Evolutionary conservation across 2,888 invertebrate genomes (phyloP).

Genomic region (Agapostemon virescens): DNA sequence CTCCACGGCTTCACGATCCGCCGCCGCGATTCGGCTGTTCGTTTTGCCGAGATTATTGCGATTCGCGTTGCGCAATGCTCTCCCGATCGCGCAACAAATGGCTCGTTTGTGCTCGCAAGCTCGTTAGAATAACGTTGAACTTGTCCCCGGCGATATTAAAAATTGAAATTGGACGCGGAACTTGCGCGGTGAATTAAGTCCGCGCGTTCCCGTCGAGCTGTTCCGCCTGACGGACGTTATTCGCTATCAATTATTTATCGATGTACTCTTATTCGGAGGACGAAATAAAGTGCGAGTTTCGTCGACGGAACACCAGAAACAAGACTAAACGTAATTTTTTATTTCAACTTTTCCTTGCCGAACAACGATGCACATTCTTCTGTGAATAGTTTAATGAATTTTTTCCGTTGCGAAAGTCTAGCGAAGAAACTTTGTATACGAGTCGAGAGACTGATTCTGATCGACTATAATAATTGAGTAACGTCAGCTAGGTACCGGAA

Average conservation of each 20-base stretch:
- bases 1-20: background rate
- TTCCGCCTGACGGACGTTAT: too few species aligned
- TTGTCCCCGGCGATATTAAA: background rate
- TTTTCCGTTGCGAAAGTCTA: too few species aligned
- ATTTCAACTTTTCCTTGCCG: too few species aligned
- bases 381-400: too few species aligned
- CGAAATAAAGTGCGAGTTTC: too few species aligned
- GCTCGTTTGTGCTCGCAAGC: background rate
- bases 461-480: background rate
- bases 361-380: too few species aligned
- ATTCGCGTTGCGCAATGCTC: background rate
- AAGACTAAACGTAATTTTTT: too few species aligned
- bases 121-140: background rate
- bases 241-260: too few species aligned
- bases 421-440: too few species aligned
- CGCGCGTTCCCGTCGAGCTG: background rate
- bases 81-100: background rate
- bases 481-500: background rate
- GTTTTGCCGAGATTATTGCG: background rate
- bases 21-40: background rate
- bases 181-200: background rate
- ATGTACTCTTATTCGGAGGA: too few species aligned
- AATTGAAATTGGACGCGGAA: background rate
- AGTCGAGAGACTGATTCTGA: background rate
- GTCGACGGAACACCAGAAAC: too few species aligned